These are phyloP conservation scores for Chascanopsetta lugubris DNA, from an alignment of 2,113 vertebrate species.

Conservation along the genomic window DNA sequence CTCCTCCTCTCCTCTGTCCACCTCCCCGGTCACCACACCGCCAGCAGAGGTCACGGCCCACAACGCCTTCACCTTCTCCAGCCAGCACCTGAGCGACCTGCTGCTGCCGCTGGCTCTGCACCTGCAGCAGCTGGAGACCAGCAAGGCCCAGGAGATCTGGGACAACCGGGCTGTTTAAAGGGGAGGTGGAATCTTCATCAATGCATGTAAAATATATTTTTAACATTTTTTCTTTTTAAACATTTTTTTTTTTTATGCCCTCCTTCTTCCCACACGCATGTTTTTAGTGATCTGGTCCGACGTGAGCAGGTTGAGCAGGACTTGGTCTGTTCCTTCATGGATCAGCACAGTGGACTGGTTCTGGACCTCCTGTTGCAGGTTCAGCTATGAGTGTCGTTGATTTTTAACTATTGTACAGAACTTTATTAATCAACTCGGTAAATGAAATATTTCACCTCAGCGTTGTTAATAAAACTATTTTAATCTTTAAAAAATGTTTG, in stretches of 20 bases:
- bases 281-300: constrained; percentile 14
- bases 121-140: constrained; percentile 78
- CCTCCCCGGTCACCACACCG: constrained; percentile 60
- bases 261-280: not conserved
- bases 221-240: not conserved
- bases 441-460: constrained; percentile 33
- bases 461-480: constrained; percentile 61
- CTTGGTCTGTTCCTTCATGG: constrained; percentile 21
- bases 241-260: not conserved
- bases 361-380: constrained; percentile 5
- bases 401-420: constrained; percentile 69
- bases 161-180: constrained; percentile 56
- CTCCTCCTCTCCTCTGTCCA: constrained; percentile 56
- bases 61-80: constrained; percentile 81
- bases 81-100: constrained; percentile 79
- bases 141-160: constrained; percentile 49
- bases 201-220: too few species aligned
- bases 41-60: constrained; percentile 51
- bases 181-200: not conserved
- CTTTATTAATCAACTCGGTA: constrained; percentile 31
- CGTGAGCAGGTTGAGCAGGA: constrained; percentile 28
- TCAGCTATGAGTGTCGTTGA: constrained; percentile 33
- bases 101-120: constrained; percentile 79
- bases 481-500: constrained; percentile 8
- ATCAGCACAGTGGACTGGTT: constrained; percentile 7